Evolutionary conservation across 2,888 invertebrate genomes (phyloP), one percentile per base, ranked within the genome.

Genomic region (Lycophotia porphyrea): DNA sequence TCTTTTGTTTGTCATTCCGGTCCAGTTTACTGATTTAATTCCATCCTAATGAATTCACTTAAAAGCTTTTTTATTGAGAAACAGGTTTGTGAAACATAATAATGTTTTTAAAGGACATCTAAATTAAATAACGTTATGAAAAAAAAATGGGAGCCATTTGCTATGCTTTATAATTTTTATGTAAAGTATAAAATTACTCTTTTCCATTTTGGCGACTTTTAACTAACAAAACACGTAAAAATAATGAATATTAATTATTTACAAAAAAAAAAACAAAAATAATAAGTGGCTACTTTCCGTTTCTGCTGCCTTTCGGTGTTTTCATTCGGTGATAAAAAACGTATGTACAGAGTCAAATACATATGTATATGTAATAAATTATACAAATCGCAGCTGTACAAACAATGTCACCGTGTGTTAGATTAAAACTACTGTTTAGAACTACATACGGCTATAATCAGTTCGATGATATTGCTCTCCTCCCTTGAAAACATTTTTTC

Each of bases 31-130:
- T 79, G 60, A 78, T 85, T 80, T 74, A 78, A 74, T 77, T 82
- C 73, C 44, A 74, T 64, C 68, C 76, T 81, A 86, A 88, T 87
- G 82, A 87, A 87, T 86, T 84, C 73, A 79, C 82, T 81, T 86
- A 80, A 90, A 85, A 85, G 81, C 80, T 86, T 89, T 87, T 87
- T 87, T 88, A 86, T 87, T 87, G 87, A 84, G 80, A 71, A 75
- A 73, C 21, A n/a, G 68, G 68, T 68, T 39, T 64, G 36, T 9
- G 27, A 60, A 67, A 65, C 67, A 66, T 71, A 75, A 69, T 67
- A 71, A 69, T 47, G 52, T 49, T 80, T 82, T 63, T 64, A 69
- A 75, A 31, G 36, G 49, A 80, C 66, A 61, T 63, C 42, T 63
- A 73, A 65, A 76, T 76, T 58, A 68, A 67, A 74, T 61, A 18